These are phyloP conservation scores for Fragum whitleyi DNA, from an alignment of 2,888 invertebrate genomes.

Conservation along the genomic window DNA sequence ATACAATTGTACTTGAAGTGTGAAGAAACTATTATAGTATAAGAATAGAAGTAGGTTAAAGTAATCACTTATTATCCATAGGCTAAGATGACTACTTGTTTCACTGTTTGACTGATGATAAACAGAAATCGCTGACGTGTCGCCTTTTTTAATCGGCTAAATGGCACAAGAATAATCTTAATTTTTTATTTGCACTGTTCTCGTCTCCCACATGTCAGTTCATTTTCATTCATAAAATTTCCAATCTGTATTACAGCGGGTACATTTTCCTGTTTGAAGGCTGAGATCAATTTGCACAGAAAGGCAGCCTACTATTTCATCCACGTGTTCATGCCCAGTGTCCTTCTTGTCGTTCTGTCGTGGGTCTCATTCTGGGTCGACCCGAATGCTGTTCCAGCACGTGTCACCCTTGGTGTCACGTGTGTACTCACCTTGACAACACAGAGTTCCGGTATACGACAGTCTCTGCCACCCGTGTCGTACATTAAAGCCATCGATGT, in stretches of 20 bases:
- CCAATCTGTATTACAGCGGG: conserved; percentile 31
- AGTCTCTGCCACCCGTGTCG: conserved; percentile 57
- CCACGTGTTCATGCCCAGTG: conserved; percentile 87
- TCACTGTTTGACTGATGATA: too few species aligned
- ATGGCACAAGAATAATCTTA: too few species aligned
- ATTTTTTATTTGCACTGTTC: too few species aligned
- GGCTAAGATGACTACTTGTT: too few species aligned
- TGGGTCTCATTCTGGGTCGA: conserved; percentile 89
- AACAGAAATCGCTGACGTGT: too few species aligned
- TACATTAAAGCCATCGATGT: conserved; percentile 53
- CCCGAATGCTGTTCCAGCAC: conserved; percentile 58
- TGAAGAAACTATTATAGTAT: too few species aligned
- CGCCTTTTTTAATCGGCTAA: too few species aligned
- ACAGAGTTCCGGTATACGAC: conserved; percentile 60
- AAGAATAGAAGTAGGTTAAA: too few species aligned
- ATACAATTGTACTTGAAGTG: too few species aligned
- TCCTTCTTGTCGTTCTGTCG: conserved; percentile 85
- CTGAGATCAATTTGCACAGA: conserved; percentile 91
- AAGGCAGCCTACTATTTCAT: conserved; percentile 90
- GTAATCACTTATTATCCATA: too few species aligned
- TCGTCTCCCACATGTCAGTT: too few species aligned
- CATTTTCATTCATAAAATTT: too few species aligned
- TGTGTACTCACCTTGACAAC: conserved; percentile 67
- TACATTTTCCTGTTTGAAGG: conserved; percentile 39
- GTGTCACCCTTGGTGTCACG: conserved; percentile 64